These are phyloP conservation scores for Alloscopus bannaensis DNA, from an alignment of 2,888 invertebrate genomes.

Conservation along the genomic window DNA sequence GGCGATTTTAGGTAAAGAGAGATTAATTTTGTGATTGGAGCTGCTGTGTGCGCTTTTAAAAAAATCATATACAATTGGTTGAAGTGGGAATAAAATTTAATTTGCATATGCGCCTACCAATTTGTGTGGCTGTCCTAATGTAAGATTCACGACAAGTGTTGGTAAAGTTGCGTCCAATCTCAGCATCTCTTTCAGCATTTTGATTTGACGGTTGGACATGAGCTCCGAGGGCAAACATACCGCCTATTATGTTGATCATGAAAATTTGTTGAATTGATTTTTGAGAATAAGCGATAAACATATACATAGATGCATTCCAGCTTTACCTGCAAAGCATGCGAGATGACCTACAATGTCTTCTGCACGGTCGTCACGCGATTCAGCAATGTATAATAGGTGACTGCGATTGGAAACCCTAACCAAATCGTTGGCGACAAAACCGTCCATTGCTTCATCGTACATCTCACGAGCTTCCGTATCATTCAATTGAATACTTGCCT, in stretches of 20 bases:
- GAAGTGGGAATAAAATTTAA: no score
- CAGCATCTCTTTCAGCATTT: constrained; percentile 67
- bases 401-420: constrained; percentile 67
- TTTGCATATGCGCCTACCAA: constrained; percentile 57
- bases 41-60: no score
- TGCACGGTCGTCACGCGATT: constrained; percentile 47
- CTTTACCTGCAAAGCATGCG: constrained; percentile 92
- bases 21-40: no score
- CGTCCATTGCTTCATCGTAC: constrained; percentile 72
- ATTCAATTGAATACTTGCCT: constrained; percentile 91
- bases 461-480: constrained; percentile 78
- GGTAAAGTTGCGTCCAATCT: constrained; percentile 69
- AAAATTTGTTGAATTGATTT: neutral
- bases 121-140: constrained; percentile 81
- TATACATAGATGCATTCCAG: no score
- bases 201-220: constrained; percentile 63
- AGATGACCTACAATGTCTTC: constrained; percentile 87
- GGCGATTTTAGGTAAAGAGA: no score
- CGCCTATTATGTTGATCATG: no score
- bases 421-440: constrained; percentile 67
- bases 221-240: constrained; percentile 72
- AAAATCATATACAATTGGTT: no score
- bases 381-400: constrained; percentile 71
- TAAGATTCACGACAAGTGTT: constrained; percentile 97
- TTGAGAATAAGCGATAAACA: no score